Conservation (phyloP, 2,113 vertebrate species). For the Piprites chloris region DNA sequence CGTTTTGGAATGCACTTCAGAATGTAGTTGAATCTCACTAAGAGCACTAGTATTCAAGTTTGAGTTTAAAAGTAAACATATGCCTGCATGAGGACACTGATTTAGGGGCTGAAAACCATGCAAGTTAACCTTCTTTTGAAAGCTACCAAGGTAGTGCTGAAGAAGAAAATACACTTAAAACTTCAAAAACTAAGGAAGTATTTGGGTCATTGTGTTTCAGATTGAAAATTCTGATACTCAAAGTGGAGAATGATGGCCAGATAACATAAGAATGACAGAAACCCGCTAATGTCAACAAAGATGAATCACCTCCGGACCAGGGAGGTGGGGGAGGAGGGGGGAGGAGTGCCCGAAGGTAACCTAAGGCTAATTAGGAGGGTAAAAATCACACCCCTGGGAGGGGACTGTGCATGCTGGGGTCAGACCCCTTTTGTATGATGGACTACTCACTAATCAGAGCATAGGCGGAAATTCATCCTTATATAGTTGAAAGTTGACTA, state of each 20-base stretch:
- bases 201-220: not conserved
- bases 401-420: not conserved
- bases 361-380: not conserved
- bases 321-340: not conserved
- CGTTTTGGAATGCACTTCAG: not conserved
- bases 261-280: not conserved
- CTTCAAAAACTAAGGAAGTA: not conserved
- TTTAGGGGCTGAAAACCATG: not conserved
- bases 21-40: not conserved
- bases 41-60: not conserved
- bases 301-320: not conserved
- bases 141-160: not conserved
- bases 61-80: not conserved
- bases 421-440: not conserved
- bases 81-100: not conserved
- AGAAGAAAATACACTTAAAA: not conserved
- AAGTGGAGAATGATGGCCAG: not conserved
- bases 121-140: not conserved
- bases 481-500: not conserved
- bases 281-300: not conserved
- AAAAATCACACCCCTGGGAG: not conserved
- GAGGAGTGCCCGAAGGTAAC: not conserved
- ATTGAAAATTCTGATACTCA: not conserved
- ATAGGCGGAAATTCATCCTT: not conserved
- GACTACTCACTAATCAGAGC: not conserved